Percentiles rank a stretch among this genome's conserved stretches.
phyloP scores from a whole-genome alignment of 2,113 vertebrate species.

The Opisthocomus hoazin region DNA sequence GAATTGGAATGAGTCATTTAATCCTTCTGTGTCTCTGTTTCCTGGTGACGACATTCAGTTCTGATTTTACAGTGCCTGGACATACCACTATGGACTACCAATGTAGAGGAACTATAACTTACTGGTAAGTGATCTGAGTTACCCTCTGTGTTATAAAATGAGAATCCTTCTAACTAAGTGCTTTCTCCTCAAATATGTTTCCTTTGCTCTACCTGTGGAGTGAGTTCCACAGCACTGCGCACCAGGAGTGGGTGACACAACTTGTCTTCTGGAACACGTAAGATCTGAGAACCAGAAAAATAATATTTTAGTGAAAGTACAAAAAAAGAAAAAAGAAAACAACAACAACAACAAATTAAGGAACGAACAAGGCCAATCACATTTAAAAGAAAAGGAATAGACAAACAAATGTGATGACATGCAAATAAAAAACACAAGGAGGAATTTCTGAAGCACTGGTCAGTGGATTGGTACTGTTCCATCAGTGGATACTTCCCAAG shows the following conservation, averaged over 20 bases:
- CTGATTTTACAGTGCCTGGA: neutral
- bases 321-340: neutral
- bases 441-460: neutral
- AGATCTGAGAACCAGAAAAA: neutral
- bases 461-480: neutral
- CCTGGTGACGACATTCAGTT: neutral
- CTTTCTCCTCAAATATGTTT: neutral
- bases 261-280: neutral
- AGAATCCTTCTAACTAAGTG: neutral
- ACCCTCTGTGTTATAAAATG: neutral
- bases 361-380: neutral
- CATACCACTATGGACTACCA: neutral
- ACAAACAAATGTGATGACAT: neutral
- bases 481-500: neutral
- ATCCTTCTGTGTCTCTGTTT: neutral
- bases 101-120: neutral
- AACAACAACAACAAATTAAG: neutral
- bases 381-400: neutral
- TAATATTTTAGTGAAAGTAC: neutral
- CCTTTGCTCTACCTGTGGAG: neutral
- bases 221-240: neutral
- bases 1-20: neutral
- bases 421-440: neutral
- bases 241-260: neutral
- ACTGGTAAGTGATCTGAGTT: neutral